Percentiles rank a stretch among this genome's conserved stretches.
Conservation (phyloP, 2,113 vertebrate species). For the Oncorhynchus keta region DNA sequence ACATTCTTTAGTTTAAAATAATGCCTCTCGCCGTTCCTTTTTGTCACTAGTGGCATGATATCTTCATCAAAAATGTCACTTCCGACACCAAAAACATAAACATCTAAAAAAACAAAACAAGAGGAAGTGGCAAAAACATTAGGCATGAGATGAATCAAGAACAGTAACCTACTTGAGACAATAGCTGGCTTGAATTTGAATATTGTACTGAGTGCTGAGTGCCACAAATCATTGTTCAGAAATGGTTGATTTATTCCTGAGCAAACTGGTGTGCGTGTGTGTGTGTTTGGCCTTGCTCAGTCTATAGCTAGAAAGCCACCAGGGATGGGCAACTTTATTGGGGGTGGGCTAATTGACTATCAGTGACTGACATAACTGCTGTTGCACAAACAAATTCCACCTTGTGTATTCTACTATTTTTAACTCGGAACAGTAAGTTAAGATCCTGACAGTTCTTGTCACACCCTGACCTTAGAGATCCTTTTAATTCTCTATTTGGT, state of each 20-base stretch:
- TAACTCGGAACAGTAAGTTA: too few species aligned
- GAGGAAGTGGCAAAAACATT: neutral
- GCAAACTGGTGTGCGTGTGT: too few species aligned
- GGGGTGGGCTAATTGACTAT: too few species aligned
- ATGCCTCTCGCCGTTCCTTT: constrained; percentile 35
- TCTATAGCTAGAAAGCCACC: too few species aligned
- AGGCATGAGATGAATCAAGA: neutral
- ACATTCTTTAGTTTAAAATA: constrained; percentile 55
- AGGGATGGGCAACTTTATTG: too few species aligned
- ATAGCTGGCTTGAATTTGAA: neutral
- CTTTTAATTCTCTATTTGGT: too few species aligned
- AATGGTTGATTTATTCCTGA: too few species aligned
- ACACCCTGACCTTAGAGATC: too few species aligned
- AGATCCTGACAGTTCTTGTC: too few species aligned
- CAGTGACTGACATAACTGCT: too few species aligned
- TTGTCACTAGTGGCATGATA: constrained; percentile 52
- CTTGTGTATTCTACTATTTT: too few species aligned
- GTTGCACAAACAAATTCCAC: too few species aligned
- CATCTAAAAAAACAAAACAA: constrained; percentile 52
- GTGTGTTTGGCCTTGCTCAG: neutral
- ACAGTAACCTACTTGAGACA: neutral
- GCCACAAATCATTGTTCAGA: neutral
- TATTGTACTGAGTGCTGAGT: neutral
- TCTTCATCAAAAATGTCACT: constrained; percentile 19
- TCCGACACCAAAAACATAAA: constrained; percentile 74